Base-by-base conservation (phyloP, 2,113 vertebrate species). In the Riparia riparia region DNA sequence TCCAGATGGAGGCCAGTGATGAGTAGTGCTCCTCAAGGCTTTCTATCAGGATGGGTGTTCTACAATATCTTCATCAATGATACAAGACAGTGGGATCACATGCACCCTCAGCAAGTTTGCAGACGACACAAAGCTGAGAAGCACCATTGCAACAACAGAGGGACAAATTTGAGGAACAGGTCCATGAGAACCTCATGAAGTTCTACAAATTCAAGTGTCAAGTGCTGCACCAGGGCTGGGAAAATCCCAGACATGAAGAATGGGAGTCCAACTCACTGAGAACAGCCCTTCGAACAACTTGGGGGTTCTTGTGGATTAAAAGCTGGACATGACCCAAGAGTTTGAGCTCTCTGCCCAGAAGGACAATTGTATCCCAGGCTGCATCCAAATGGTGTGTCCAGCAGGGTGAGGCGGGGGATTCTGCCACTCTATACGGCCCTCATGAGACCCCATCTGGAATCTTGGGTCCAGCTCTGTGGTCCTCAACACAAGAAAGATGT, bases 381-480 rank as follows among this genome's bases (percentile, higher is more conserved):
- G 45, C 60, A 74, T 17, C 28, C 17, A 74, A 82, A 74, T 10
- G 9, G 15, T 0, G 0, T 20, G 19, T 24, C 28, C 39, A 51
- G 12, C 12, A 39, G 28, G n/a, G 3, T 2, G 0, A 45, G 15
- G 13, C 8, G 74, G 10, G 19, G 25, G 9, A n/a, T 41, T 68
- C 29, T n/a, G 7, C 14, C 16, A 11, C 28, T 53, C 39, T 25
- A 7, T 6, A 28, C 3, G 22, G 18, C 32, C 31, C 37, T 65
- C 58, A 15, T 13, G 17, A 66, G 15, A 66, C 17, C 17, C n/a
- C 12, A 20, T 21, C 45, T n/a, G 8, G 28, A 58, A 17, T 53
- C 28, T 44, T 29, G 8, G 7, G 14, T 68, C 14, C 58, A 57
- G 14, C 6, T 50, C n/a, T 4, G 1, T 6, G n/a, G 5, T 53